Percentiles rank a stretch among this genome's conserved stretches.
phyloP scores from a whole-genome alignment of 1,140 invertebrate genomes.

The Cheumatopsyche charites region DNA sequence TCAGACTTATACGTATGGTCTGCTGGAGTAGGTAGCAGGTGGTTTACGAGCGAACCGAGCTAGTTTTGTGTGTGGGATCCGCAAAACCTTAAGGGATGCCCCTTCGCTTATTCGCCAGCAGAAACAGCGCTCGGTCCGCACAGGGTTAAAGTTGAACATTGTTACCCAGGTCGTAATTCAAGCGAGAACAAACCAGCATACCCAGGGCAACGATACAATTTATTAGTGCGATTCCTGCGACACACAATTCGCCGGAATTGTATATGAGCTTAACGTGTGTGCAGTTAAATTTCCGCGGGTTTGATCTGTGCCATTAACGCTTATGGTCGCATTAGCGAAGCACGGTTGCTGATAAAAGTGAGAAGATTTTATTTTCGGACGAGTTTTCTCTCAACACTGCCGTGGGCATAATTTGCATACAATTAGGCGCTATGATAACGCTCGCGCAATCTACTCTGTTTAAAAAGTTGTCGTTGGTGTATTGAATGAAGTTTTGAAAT shows the following conservation, averaged over 20 bases:
- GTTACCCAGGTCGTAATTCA: slow-evolving; percentile 7
- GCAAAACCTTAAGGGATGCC: slow-evolving; percentile 24
- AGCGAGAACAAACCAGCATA: neutral
- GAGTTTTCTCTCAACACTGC: neutral
- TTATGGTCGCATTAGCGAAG: slow-evolving; percentile 1
- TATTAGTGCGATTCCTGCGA: too few species aligned
- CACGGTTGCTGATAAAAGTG: neutral
- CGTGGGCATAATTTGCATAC: slow-evolving; percentile 23
- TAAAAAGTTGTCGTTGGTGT: neutral
- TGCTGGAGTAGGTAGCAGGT: neutral
- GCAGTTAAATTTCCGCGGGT: neutral
- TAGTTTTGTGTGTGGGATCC: neutral
- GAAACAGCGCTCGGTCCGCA: slow-evolving; percentile 15
- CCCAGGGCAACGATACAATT: slow-evolving; percentile 21
- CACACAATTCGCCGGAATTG: neutral
- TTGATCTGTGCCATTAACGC: neutral
- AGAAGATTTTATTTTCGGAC: neutral
- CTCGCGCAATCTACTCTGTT: slow-evolving; percentile 7
- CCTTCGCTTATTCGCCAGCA: neutral
- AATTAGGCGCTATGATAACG: slow-evolving; percentile 2
- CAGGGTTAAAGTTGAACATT: slow-evolving; percentile 9
- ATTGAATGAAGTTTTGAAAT: too few species aligned
- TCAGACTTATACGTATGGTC: slow-evolving; percentile 22
- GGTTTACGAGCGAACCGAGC: slow-evolving; percentile 8
- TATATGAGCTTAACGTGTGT: neutral